Percentiles rank a stretch among this genome's conserved stretches.
These are phyloP conservation scores for Notocelia uddmanniana DNA, from an alignment of 2,888 invertebrate genomes.

Conservation along the genomic window DNA sequence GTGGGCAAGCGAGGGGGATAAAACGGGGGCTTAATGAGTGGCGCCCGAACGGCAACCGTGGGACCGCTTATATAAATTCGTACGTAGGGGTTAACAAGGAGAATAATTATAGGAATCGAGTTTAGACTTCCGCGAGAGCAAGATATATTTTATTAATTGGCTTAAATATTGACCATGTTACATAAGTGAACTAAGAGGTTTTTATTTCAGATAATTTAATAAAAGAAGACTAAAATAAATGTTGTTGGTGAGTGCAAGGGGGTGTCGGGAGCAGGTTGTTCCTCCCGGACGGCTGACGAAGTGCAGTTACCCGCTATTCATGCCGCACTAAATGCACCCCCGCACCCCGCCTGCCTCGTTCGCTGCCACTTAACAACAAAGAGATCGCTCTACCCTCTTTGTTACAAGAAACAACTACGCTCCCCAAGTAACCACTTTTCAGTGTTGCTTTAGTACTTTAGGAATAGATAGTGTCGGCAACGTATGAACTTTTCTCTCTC, in stretches of 20 bases:
- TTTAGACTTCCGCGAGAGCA: constrained; percentile 19
- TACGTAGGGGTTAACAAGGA: constrained; percentile 49
- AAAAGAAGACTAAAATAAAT: constrained; percentile 18
- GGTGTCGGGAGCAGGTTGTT: constrained; percentile 74
- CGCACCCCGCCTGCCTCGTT: constrained; percentile 61
- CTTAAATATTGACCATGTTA: constrained; percentile 1
- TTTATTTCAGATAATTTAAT: constrained; percentile 8
- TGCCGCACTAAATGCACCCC: constrained; percentile 79
- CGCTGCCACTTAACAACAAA: constrained; percentile 83
- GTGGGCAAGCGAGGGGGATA: constrained; percentile 48
- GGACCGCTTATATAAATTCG: constrained; percentile 46
- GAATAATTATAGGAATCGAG: constrained; percentile 33
- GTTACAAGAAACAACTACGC: constrained; percentile 81
- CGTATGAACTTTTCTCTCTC: constrained; percentile 38
- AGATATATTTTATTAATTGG: constrained; percentile 1
- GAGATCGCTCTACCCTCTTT: constrained; percentile 83
- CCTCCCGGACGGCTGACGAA: constrained; percentile 82
- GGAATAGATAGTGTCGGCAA: constrained; percentile 63
- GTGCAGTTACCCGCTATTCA: constrained; percentile 83
- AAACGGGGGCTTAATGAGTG: constrained; percentile 53
- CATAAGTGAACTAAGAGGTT: neutral
- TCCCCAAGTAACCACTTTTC: constrained; percentile 73
- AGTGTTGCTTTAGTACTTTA: constrained; percentile 67
- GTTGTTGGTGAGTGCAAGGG: constrained; percentile 51
- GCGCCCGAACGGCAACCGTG: constrained; percentile 52